These are phyloP conservation scores for Neomonachus schauinslandi DNA, from an alignment of 2,113 vertebrate genomes.

Conservation along the genomic window DNA sequence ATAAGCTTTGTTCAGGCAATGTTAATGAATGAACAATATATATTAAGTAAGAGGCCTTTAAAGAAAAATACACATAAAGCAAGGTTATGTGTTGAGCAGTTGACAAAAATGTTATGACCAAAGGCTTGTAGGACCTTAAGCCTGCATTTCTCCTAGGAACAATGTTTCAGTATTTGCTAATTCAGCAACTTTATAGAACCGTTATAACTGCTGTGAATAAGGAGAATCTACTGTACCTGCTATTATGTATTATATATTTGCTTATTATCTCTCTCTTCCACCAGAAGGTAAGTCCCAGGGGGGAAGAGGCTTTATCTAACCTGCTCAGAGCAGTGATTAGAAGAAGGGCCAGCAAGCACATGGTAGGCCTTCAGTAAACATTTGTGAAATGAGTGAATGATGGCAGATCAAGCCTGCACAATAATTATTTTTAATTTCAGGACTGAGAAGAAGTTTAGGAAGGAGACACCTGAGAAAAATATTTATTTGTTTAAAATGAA, in stretches of 20 bases:
- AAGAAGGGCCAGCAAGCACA: neutral
- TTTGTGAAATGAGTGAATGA: neutral
- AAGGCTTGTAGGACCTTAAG: neutral
- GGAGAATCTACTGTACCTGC: neutral
- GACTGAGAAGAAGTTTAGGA: neutral
- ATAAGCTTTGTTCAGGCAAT: neutral
- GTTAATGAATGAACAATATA: neutral
- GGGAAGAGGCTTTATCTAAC: neutral
- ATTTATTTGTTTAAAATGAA: slow-evolving; percentile 13
- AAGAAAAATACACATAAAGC: neutral
- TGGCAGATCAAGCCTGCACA: neutral
- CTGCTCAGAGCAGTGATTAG: neutral
- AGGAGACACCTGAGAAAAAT: neutral
- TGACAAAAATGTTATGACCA: neutral
- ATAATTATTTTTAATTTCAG: neutral
- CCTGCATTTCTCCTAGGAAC: neutral
- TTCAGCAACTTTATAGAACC: neutral
- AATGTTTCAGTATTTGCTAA: neutral
- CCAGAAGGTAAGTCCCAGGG: neutral
- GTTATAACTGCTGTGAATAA: neutral
- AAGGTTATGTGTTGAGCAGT: neutral
- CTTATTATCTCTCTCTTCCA: neutral
- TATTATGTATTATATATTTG: neutral
- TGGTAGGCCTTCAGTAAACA: neutral
- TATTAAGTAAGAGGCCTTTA: neutral